These are phyloP conservation scores for Helicoverpa armigera DNA, from an alignment of 1,140 invertebrate genomes.

Conservation along the genomic window DNA sequence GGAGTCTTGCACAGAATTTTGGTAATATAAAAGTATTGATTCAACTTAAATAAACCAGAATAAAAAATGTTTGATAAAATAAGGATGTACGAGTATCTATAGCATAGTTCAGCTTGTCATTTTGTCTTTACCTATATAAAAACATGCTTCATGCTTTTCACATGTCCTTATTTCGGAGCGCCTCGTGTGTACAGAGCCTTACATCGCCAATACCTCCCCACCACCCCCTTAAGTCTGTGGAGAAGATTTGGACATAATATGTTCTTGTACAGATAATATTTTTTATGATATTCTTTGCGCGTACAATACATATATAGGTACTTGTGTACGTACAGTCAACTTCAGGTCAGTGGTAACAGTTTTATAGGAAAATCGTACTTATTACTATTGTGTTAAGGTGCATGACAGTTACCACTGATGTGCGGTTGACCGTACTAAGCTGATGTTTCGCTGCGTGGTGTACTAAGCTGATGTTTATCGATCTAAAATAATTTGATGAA, in stretches of 20 bases:
- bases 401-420: too few species aligned
- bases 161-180: not conserved
- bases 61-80: too few species aligned
- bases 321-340: not conserved
- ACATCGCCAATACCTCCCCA: constrained; percentile 26
- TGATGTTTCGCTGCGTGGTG: not conserved
- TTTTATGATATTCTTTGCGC: constrained; percentile 43
- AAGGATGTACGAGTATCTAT: too few species aligned
- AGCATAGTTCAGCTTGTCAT: too few species aligned
- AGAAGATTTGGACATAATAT: constrained; percentile 62
- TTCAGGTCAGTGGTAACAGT: too few species aligned
- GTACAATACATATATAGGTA: not conserved
- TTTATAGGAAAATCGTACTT: too few species aligned
- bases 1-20: too few species aligned
- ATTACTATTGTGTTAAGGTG: too few species aligned
- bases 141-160: not conserved
- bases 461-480: not conserved
- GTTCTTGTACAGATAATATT: constrained; percentile 51
- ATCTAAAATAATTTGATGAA: not conserved
- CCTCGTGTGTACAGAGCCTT: not conserved
- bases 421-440: too few species aligned
- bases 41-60: too few species aligned
- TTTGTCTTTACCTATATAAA: not conserved
- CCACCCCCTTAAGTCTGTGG: constrained; percentile 53
- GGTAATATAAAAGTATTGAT: too few species aligned